Base-by-base conservation (phyloP, 2,888 invertebrate species). In the Ethmia dodecea region DNA sequence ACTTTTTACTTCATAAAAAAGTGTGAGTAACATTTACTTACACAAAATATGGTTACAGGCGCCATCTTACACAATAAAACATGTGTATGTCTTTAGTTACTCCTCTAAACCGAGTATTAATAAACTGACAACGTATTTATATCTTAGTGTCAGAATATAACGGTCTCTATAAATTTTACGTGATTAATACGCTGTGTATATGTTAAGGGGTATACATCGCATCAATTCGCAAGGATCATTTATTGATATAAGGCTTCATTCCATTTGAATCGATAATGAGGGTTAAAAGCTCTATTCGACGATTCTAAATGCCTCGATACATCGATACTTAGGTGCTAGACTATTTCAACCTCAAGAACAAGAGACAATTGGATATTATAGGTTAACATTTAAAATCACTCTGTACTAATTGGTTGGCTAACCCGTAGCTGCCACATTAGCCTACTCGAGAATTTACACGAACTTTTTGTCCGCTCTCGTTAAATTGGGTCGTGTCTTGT, bases 101-200 rank as follows among this genome's bases (percentile, higher is more conserved):
- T 54, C 47, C 50, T 12, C 22, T 56, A 61, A 60, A 60, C 62
- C 64, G 54, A 33, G 50, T 73, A 79, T 77, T 73, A 71, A 75
- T 79, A 76, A 52, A 63, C 67, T 65, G 77, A 65, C 72, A 74
- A 75, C 70, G 61, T 71, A 77, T 77, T 77, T 75, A 79, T 75
- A 70, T 43, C 52, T 56, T 55, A 54, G 48, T 57, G 71, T 62
- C 70, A 61, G 55, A 60, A 55, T 62, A 35, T 71, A 71, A 77
- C 65, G 68, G 49, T 50, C 53, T 54, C 56, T 50, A 77, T 78
- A 76, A 71, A 76, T 77, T 69, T 44, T 42, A 46, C 55, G 56
- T 69, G 60, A 71, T 71, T 72, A 67, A 65, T n/a, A 11, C 13
- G 33, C 24, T 18, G n/a, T n/a, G n/a, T n/a, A n/a, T n/a, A n/a